Evolutionary conservation across 2,113 vertebrate genomes (phyloP).

Genomic region (Gobius niger): DNA sequence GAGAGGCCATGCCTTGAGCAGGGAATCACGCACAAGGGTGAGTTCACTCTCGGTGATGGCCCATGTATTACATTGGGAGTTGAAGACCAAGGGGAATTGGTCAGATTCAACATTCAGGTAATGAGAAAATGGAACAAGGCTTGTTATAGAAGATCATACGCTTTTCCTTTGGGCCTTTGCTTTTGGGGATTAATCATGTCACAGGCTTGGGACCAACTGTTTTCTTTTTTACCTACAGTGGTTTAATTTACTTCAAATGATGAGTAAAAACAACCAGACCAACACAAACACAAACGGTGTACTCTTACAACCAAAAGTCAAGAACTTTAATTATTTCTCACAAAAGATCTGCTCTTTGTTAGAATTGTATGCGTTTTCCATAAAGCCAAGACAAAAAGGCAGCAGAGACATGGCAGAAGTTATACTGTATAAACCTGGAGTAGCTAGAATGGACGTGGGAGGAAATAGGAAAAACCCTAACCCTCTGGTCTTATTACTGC

Average conservation of each 20-base stretch:
- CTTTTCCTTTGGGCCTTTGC: constrained; percentile 4
- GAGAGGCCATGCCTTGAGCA: constrained; percentile 41
- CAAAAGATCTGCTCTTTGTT: not conserved
- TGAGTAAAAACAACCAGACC: not conserved
- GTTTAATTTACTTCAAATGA: constrained; percentile 26
- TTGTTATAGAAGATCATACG: constrained; percentile 14
- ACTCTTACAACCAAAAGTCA: not conserved
- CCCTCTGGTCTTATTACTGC: constrained; percentile 53
- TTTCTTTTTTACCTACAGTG: not conserved
- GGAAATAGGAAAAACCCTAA: constrained; percentile 55
- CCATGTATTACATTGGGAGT: constrained; percentile 28
- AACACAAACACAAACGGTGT: not conserved
- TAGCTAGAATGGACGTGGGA: constrained; percentile 46
- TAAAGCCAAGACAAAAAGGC: constrained; percentile 23
- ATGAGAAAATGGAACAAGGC: constrained; percentile 17
- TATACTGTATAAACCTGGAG: constrained; percentile 27
- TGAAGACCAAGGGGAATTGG: constrained; percentile 32
- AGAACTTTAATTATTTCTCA: not conserved
- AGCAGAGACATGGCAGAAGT: constrained; percentile 22
- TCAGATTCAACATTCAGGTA: constrained; percentile 24
- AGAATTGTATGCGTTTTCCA: not conserved
- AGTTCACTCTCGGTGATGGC: constrained; percentile 8
- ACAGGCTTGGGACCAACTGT: not conserved
- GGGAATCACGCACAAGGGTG: constrained; percentile 28
- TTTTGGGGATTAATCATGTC: not conserved